Conservation (phyloP, 2,797 vertebrate species). For the Poeciliopsis turneri region DNA sequence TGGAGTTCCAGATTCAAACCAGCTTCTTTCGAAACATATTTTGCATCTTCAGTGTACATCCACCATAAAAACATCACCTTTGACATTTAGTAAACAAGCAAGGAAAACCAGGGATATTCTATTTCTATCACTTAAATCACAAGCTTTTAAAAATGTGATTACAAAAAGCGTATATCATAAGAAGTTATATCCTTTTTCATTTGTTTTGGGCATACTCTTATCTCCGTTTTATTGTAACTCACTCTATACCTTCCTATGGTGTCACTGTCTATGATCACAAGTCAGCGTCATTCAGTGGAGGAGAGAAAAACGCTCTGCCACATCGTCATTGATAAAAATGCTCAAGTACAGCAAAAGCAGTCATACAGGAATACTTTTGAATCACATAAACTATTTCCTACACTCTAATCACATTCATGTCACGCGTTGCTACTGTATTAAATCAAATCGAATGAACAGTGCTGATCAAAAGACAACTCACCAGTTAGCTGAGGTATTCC, state of each 20-base stretch:
- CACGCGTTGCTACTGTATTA: neutral
- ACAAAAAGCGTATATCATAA: neutral
- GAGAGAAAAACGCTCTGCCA: slow-evolving; percentile 24
- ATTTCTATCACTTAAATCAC: slow-evolving; percentile 20
- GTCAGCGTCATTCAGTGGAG: slow-evolving; percentile 35
- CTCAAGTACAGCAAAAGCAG: slow-evolving; percentile 1
- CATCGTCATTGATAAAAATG: slow-evolving; percentile 31
- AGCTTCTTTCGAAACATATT: slow-evolving; percentile 8
- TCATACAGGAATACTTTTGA: slow-evolving; percentile 10
- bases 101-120: slow-evolving; percentile 2
- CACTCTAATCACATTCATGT: slow-evolving; percentile 3
- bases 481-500: slow-evolving; percentile 70
- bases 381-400: slow-evolving; percentile 8
- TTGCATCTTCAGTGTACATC: neutral
- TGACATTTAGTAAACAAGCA: slow-evolving; percentile 12
- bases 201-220: slow-evolving; percentile 28
- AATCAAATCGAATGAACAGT: neutral
- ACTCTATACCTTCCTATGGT: slow-evolving; percentile 56
- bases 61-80: neutral
- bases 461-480: slow-evolving; percentile 62
- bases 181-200: neutral
- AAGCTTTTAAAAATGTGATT: neutral
- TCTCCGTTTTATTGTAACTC: slow-evolving; percentile 48
- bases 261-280: slow-evolving; percentile 53
- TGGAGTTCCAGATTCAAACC: slow-evolving; percentile 45